A percentile compares a stretch with the other conserved stretches of the same genome.
Evolutionary conservation across 2,888 invertebrate genomes (phyloP).

Genomic region (Bombyx huttoni): DNA sequence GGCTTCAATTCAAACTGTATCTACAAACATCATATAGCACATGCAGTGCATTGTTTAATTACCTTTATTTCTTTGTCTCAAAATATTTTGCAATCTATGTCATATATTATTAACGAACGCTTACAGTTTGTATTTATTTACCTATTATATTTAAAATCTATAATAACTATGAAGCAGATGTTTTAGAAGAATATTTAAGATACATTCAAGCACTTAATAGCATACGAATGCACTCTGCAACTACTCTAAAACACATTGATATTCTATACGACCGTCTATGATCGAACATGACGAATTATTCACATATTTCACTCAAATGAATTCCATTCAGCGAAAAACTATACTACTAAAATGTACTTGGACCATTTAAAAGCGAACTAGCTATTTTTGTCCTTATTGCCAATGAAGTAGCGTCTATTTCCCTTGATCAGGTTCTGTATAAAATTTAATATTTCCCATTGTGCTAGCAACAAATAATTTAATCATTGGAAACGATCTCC

Average conservation of each 20-base stretch:
- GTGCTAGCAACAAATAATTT: slow-evolving; percentile 41
- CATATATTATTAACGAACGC: no score
- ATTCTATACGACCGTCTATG: neutral
- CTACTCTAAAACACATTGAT: neutral
- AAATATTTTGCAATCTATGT: no score
- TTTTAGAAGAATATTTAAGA: no score
- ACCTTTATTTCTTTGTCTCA: no score
- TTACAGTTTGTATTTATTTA: no score
- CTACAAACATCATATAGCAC: no score
- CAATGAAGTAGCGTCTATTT: accelerated
- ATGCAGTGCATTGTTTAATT: no score
- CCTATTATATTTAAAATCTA: no score
- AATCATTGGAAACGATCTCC: slow-evolving; percentile 58
- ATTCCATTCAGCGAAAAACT: neutral
- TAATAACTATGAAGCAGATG: no score
- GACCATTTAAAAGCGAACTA: neutral
- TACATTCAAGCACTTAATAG: neutral
- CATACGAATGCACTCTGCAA: neutral
- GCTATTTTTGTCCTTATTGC: neutral
- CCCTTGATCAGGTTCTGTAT: neutral
- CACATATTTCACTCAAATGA: slow-evolving; percentile 5
- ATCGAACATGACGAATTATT: slow-evolving; percentile 44
- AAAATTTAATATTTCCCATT: slow-evolving; percentile 15
- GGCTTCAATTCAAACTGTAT: no score
- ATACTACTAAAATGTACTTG: neutral